Evolutionary conservation across 2,888 invertebrate genomes (phyloP).

Genomic region (Philereme vetulata): DNA sequence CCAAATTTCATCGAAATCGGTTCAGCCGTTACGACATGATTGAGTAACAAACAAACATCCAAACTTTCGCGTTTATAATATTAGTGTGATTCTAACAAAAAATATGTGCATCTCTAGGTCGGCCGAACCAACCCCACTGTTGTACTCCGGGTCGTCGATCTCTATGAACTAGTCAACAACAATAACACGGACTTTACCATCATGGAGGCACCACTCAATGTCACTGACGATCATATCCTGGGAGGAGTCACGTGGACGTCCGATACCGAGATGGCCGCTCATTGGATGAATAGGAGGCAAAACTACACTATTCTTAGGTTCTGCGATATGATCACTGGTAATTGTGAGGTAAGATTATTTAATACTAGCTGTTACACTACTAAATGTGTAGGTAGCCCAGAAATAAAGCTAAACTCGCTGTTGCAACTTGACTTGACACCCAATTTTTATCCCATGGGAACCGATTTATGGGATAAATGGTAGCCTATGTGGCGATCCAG

Average conservation of each 20-base stretch:
- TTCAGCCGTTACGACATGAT: no score
- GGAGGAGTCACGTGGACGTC: constrained; percentile 90
- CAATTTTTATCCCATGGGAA: no score
- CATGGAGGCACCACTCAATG: constrained; percentile 76
- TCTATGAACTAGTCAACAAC: constrained; percentile 56
- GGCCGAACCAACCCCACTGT: constrained; percentile 90
- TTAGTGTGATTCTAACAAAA: background rate
- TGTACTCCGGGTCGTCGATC: constrained; percentile 85
- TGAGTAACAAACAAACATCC: no score
- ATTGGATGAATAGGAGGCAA: constrained; percentile 94
- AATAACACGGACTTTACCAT: constrained; percentile 50
- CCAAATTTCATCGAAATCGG: no score
- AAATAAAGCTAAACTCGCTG: no score
- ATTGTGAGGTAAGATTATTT: constrained; percentile 57
- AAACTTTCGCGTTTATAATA: no score
- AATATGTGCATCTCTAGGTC: constrained; percentile 67
- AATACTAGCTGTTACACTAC: no score
- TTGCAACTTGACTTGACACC: no score
- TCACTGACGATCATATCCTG: constrained; percentile 86
- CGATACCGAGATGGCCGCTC: constrained; percentile 85
- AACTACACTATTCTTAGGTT: constrained; percentile 86
- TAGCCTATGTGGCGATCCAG: no score
- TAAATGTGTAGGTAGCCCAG: no score
- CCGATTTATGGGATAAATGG: no score
- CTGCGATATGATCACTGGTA: constrained; percentile 71